Conservation (phyloP, 2,113 vertebrate species). For the Tichodroma muraria region DNA sequence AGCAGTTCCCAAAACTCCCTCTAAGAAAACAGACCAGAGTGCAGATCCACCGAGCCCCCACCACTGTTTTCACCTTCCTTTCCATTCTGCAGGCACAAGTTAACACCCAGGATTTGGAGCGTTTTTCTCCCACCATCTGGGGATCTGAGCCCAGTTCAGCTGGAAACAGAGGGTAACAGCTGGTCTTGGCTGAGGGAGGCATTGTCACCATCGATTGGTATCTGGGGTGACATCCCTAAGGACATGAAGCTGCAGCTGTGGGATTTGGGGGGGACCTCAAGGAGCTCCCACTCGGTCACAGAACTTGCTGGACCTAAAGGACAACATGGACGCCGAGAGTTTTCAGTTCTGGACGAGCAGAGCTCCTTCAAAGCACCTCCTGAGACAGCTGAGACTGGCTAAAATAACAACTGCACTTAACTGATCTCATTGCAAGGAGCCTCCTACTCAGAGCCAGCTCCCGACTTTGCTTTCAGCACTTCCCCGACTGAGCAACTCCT, state of each 20-base stretch:
- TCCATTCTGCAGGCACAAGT: background rate
- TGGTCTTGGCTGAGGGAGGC: background rate
- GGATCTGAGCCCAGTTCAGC: background rate
- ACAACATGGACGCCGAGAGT: accelerated
- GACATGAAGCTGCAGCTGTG: background rate
- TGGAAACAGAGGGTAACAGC: background rate
- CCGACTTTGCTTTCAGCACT: background rate
- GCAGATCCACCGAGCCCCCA: background rate
- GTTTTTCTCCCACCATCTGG: background rate
- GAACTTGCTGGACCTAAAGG: background rate
- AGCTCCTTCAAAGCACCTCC: background rate
- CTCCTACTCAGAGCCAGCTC: background rate
- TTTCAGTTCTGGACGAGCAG: background rate
- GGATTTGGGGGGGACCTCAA: background rate
- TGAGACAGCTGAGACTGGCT: background rate
- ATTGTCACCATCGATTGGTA: background rate
- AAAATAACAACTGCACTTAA: background rate
- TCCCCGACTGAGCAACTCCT: background rate
- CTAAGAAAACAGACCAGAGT: background rate
- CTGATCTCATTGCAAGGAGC: background rate
- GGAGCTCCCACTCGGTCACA: background rate
- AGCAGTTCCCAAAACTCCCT: background rate
- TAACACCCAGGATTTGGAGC: background rate
- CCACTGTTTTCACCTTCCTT: background rate
- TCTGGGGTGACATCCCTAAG: background rate